Conservation (phyloP, 2,113 vertebrate species). For the Xenus cinereus region DNA sequence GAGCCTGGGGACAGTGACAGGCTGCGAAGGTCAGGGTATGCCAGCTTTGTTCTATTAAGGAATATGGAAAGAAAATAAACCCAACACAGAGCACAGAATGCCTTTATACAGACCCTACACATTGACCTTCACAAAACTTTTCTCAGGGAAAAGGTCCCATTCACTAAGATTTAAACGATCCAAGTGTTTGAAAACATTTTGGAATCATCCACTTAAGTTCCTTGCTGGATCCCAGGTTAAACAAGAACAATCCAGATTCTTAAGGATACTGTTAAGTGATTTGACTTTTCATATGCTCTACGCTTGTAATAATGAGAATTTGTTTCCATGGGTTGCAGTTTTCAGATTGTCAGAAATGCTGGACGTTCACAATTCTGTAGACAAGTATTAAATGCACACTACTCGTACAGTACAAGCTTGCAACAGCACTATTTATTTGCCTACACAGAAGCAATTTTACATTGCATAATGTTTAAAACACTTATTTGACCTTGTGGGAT, state of each 20-base stretch:
- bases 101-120: not conserved
- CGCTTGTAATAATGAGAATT: not conserved
- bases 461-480: not conserved
- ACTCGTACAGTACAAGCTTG: not conserved
- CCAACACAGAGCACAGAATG: not conserved
- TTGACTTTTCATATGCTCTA: not conserved
- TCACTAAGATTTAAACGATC: not conserved
- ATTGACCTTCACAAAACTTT: not conserved
- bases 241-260: not conserved
- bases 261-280: not conserved
- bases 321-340: not conserved
- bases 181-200: not conserved
- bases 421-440: not conserved
- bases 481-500: not conserved
- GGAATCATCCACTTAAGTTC: not conserved
- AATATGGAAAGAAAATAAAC: not conserved
- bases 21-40: not conserved
- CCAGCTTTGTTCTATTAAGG: not conserved
- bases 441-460: not conserved
- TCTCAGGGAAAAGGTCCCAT: not conserved
- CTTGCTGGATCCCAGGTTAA: not conserved
- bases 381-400: not conserved
- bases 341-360: not conserved
- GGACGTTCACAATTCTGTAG: not conserved
- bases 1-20: not conserved